Conservation (phyloP, 2,888 invertebrate species). For the Pristionchus mayeri region DNA sequence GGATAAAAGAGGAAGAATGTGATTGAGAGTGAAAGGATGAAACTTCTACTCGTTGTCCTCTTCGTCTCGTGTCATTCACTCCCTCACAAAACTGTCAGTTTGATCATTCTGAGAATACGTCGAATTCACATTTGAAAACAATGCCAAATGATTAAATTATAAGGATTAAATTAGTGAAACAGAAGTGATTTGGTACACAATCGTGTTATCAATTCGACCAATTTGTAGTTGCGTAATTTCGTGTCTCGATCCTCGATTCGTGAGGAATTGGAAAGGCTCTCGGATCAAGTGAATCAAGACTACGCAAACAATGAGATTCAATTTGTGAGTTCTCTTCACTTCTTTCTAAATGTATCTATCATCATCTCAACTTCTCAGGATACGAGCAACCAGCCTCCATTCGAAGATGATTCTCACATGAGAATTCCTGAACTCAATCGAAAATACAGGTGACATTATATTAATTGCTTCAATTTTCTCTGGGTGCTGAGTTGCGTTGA, state of each 20-base stretch:
- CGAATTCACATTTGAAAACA: too few species aligned
- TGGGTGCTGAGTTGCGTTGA: too few species aligned
- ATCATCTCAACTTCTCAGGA: neutral
- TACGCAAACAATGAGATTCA: slow-evolving; percentile 33
- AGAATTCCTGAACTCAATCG: neutral
- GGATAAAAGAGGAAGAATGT: slow-evolving; percentile 30
- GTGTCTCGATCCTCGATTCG: neutral
- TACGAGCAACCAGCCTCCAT: slow-evolving; percentile 3
- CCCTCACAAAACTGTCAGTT: slow-evolving; percentile 38
- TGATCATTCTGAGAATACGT: neutral
- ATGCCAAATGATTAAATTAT: too few species aligned
- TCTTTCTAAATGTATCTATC: neutral
- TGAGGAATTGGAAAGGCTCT: neutral
- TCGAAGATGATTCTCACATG: neutral
- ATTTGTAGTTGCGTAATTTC: neutral
- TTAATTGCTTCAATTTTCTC: neutral
- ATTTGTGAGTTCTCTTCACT: neutral
- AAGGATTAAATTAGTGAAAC: too few species aligned
- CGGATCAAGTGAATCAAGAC: neutral
- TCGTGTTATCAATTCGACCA: neutral
- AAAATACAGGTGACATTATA: slow-evolving; percentile 32
- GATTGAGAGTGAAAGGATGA: neutral
- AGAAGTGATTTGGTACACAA: neutral
- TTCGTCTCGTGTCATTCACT: neutral
- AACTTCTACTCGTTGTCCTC: neutral